phyloP scores from a whole-genome alignment of 1,140 invertebrate genomes.

The Drosophila lacertosa region DNA sequence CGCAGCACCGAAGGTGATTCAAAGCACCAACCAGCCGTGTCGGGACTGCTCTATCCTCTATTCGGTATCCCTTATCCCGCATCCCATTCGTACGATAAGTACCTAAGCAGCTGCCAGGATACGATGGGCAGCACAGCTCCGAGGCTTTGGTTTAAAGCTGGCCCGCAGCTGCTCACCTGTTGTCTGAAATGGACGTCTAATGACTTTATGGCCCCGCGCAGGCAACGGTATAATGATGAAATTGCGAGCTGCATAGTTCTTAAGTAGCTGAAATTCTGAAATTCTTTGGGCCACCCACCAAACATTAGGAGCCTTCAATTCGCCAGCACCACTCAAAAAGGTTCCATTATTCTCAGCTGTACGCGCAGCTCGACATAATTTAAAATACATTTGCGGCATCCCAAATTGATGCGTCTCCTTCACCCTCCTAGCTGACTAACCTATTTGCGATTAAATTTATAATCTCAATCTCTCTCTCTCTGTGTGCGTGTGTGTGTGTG shows the following conservation, averaged over 20 bases:
- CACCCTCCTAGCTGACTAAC: background rate
- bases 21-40: slow-evolving; percentile 1
- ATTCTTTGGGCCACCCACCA: background rate
- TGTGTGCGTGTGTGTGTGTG: background rate
- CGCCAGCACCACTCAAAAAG: background rate
- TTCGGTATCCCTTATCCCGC: too few relatives aligned
- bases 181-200: slow-evolving; percentile 3
- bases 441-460: slow-evolving; percentile 3
- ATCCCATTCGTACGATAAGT: background rate
- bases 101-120: background rate
- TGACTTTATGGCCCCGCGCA: background rate
- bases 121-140: background rate
- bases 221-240: background rate
- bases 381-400: slow-evolving; percentile 52
- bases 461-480: background rate
- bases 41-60: background rate
- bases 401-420: background rate
- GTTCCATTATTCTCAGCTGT: slow-evolving; percentile 38
- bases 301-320: slow-evolving; percentile 21
- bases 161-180: background rate
- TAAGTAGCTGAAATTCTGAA: slow-evolving; percentile 1
- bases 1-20: background rate
- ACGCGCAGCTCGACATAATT: slow-evolving; percentile 31
- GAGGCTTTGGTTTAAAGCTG: background rate
- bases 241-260: slow-evolving; percentile 14